phyloP scores from a whole-genome alignment of 2,888 invertebrate genomes.

The Tachina grossa region DNA sequence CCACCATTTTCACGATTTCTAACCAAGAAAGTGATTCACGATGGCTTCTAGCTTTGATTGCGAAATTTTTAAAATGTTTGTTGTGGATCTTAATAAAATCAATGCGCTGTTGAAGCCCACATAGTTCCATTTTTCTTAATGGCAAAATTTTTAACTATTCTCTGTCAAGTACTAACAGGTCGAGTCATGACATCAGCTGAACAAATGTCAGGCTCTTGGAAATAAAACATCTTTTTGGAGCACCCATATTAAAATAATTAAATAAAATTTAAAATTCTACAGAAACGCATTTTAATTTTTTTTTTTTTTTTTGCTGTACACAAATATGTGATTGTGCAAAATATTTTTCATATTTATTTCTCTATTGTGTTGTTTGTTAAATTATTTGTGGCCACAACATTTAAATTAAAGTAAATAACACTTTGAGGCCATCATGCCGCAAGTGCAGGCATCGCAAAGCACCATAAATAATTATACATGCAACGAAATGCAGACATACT shows the following conservation, averaged over 20 bases:
- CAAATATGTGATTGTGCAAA: conserved; percentile 23
- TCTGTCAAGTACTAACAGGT: too few species aligned
- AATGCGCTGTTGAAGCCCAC: too few species aligned
- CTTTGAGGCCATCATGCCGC: conserved; percentile 63
- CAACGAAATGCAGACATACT: conserved; percentile 35
- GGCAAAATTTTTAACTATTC: too few species aligned
- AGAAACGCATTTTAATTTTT: background rate
- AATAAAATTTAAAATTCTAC: conserved; percentile 10
- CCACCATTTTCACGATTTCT: too few species aligned
- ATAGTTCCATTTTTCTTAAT: too few species aligned
- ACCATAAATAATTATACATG: conserved; percentile 46
- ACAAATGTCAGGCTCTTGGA: background rate
- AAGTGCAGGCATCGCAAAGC: conserved; percentile 45
- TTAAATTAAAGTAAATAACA: conserved; percentile 70
- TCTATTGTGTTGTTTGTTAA: conserved; percentile 59
- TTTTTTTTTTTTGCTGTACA: background rate
- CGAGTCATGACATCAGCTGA: too few species aligned
- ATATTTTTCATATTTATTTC: conserved; percentile 50
- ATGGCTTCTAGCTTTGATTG: too few species aligned
- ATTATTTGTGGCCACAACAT: conserved; percentile 69
- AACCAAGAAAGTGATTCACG: too few species aligned
- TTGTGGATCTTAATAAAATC: too few species aligned
- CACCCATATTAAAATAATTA: background rate
- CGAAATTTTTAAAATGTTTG: too few species aligned
- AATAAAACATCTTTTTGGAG: background rate